Evolutionary conservation across 2,888 invertebrate genomes (phyloP).

Genomic region (Ormyrus rosae): DNA sequence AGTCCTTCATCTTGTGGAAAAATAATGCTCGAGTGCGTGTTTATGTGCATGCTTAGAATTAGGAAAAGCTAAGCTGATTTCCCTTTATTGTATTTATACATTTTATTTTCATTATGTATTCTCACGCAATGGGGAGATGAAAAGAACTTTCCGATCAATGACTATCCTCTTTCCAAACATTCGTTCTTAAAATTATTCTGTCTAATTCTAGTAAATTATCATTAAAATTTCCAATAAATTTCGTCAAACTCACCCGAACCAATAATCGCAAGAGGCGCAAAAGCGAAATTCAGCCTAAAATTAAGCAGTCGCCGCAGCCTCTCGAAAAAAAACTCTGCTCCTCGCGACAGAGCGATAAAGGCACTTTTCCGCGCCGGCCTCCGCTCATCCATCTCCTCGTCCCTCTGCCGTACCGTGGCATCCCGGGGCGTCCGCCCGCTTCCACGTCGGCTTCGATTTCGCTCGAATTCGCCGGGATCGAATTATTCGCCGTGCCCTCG

Average conservation of each 20-base stretch:
- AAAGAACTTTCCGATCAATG: too few relatives aligned
- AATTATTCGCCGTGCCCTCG: conserved; percentile 69
- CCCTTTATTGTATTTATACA: too few relatives aligned
- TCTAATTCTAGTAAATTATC: not conserved
- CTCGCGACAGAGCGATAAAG: conserved; percentile 39
- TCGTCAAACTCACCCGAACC: too few relatives aligned
- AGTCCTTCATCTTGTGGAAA: not conserved
- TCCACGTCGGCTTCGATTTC: conserved; percentile 55
- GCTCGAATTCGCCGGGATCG: conserved; percentile 56
- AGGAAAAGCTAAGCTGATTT: too few relatives aligned
- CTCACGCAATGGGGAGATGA: too few relatives aligned
- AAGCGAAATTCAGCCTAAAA: too few relatives aligned
- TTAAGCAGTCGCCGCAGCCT: not conserved
- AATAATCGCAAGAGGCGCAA: too few relatives aligned
- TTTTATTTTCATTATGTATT: too few relatives aligned
- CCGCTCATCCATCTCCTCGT: conserved; percentile 42
- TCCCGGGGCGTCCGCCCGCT: not conserved
- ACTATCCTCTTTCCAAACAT: not conserved
- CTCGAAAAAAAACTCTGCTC: conserved; percentile 13
- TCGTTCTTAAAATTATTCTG: too few relatives aligned
- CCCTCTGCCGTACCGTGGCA: not conserved
- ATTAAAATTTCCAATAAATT: conserved; percentile 2
- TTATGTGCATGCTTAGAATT: not conserved
- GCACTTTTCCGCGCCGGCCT: conserved; percentile 45
- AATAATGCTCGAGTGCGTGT: not conserved